Evolutionary conservation across 2,113 vertebrate genomes (phyloP), one percentile per base, ranked within the genome.

Genomic region (Cnemophilus loriae): DNA sequence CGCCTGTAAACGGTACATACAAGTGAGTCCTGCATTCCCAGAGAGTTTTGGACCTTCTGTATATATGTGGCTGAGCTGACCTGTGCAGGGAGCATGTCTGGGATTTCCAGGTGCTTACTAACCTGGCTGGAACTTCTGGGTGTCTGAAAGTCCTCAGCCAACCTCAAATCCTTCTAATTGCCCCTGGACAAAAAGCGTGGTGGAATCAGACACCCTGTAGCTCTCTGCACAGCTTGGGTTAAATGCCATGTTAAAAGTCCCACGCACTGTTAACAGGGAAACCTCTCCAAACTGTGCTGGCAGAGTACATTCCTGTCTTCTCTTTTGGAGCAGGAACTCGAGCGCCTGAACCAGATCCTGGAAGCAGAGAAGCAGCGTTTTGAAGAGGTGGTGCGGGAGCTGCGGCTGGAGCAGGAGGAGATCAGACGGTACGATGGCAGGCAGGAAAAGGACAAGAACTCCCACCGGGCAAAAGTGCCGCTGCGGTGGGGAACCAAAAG

Each of bases 281-380:
- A 35, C 53, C 33, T 60, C 46, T 56, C 63, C 30, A n/a, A 28
- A 17, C 9, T 2, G 3, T 16, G n/a, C 5, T 35, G 53, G 24
- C 47, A 21, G 60, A 64, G 23, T 21, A 15, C 14, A 19, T 22
- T n/a, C 33, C 27, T 78, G 13, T 47, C 35, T 47, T 76, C 37
- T 94, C 55, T 88, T 56, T 70, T 17, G 42, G 74, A 75, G 44
- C 91, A 99, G 99, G 99, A 99, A 75, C 98, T 99, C 1, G 99
- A 99, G 93, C 98, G 98, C 37, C 97, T 99, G 74, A 99, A 99
- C 95, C 99, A 99, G 95, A 95, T 99, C 16, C 97, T 99, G 95
- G 99, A 99, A 93, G 98, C 99, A 7, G 99, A 99, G 98, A 99
- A 99, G 95, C 98, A 98, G 91, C 99, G 97, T 93, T 99, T 99